Evolutionary conservation across 2,113 vertebrate genomes (phyloP).

Genomic region (Sorex fumeus): DNA sequence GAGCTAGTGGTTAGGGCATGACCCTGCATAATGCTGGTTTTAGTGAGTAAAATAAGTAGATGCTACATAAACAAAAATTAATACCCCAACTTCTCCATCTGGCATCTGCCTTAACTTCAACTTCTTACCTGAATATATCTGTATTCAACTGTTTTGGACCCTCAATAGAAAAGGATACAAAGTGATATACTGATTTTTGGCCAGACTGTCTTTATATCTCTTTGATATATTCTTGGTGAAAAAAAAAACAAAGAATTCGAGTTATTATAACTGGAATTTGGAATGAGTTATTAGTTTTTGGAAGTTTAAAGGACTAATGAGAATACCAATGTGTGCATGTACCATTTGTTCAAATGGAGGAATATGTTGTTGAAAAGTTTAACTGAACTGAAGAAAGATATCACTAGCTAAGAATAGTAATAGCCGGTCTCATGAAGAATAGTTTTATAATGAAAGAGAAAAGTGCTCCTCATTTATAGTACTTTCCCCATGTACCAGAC

Average conservation of each 20-base stretch:
- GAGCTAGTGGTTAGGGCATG: not conserved
- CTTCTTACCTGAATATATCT: not conserved
- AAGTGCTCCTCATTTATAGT: not conserved
- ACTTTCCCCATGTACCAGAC: not conserved
- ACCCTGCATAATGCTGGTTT: constrained; percentile 25
- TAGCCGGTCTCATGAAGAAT: not conserved
- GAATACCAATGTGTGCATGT: not conserved
- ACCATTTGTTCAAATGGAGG: not conserved
- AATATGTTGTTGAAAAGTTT: not conserved
- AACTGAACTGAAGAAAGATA: constrained; percentile 29
- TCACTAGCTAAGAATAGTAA: not conserved
- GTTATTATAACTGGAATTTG: not conserved
- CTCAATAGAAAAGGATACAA: not conserved
- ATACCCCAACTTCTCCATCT: not conserved
- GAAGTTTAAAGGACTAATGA: not conserved
- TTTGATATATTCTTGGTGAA: not conserved
- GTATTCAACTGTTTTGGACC: not conserved
- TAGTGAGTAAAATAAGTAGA: constrained; percentile 17
- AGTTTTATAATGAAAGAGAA: not conserved
- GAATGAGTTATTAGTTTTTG: not conserved
- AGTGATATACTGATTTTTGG: not conserved
- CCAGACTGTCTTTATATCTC: constrained; percentile 12
- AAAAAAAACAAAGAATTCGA: not conserved
- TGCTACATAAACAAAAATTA: not conserved
- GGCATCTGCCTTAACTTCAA: not conserved